These are phyloP conservation scores for Iphiclides podalirius DNA, from an alignment of 2,888 invertebrate genomes.

Conservation along the genomic window DNA sequence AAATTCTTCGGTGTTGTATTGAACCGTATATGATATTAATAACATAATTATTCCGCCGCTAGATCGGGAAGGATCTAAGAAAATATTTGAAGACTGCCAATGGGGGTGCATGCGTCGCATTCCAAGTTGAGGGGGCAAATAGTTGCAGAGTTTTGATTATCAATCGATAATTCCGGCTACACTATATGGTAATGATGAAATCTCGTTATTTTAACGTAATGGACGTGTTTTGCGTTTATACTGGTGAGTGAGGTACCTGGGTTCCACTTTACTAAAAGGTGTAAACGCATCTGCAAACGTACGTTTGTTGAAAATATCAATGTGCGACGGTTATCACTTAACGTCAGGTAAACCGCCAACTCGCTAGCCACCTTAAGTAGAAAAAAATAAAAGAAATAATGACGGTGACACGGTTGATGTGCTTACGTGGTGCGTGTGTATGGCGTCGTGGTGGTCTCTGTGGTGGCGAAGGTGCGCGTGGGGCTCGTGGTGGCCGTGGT, in stretches of 20 bases:
- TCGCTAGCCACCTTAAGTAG: no score
- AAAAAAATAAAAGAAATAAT: no score
- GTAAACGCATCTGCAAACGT: no score
- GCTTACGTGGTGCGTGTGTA: constrained; percentile 72
- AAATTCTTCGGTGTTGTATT: constrained; percentile 4
- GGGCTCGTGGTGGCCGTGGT: constrained; percentile 69
- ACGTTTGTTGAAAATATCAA: no score
- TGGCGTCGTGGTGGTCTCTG: constrained; percentile 68
- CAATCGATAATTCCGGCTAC: constrained; percentile 32
- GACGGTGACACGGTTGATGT: no score
- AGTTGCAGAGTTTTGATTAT: constrained; percentile 19
- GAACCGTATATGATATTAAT: constrained; percentile 25
- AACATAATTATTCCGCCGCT: constrained; percentile 27
- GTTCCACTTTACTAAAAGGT: no score
- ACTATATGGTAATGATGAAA: constrained; percentile 44
- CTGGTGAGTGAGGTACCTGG: no score
- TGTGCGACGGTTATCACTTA: no score
- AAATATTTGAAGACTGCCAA: constrained; percentile 16
- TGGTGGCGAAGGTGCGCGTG: constrained; percentile 70
- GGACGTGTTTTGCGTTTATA: no score
- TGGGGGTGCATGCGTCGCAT: constrained; percentile 16
- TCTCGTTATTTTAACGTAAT: no score
- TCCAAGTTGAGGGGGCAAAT: constrained; percentile 13
- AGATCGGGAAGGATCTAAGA: constrained; percentile 2
- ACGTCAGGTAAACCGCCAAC: no score